Percentiles rank a stretch among this genome's conserved stretches.
Evolutionary conservation across 2,888 invertebrate genomes (phyloP).

Genomic region (Girardia tigrina): DNA sequence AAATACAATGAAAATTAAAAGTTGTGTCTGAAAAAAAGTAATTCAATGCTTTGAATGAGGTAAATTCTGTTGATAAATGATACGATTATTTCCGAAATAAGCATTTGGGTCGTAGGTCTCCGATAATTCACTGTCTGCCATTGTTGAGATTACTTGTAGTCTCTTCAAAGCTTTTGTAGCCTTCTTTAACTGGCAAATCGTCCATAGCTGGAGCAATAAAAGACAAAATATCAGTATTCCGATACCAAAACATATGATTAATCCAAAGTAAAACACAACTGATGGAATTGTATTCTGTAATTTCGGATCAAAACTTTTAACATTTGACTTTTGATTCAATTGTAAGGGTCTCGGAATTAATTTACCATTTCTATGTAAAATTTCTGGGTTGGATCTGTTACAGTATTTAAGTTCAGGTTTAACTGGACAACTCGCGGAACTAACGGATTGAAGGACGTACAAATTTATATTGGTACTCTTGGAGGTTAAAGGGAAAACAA

Average conservation of each 20-base stretch:
- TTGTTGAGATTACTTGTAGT: neutral
- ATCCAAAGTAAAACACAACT: neutral
- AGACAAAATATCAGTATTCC: neutral
- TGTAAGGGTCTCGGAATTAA: neutral
- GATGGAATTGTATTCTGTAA: neutral
- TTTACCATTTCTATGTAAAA: neutral
- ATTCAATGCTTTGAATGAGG: neutral
- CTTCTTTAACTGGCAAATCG: neutral
- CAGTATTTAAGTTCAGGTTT: neutral
- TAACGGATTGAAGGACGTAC: neutral
- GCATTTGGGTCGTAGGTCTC: neutral
- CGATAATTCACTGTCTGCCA: neutral
- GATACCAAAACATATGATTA: neutral
- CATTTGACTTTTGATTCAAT: neutral
- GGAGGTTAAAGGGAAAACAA: neutral
- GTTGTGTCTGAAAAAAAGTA: neutral
- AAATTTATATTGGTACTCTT: neutral
- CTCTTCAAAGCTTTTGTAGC: neutral
- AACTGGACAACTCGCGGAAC: neutral
- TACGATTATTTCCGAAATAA: neutral
- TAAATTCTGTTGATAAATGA: neutral
- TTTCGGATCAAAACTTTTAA: neutral
- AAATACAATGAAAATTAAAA: neutral
- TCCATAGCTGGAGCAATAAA: neutral
- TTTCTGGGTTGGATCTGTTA: too few relatives aligned